Evolutionary conservation across 2,888 invertebrate species (phyloP), one percentile per base, ranked within the genome.

Genomic region (Nephrocerus scutellatus): DNA sequence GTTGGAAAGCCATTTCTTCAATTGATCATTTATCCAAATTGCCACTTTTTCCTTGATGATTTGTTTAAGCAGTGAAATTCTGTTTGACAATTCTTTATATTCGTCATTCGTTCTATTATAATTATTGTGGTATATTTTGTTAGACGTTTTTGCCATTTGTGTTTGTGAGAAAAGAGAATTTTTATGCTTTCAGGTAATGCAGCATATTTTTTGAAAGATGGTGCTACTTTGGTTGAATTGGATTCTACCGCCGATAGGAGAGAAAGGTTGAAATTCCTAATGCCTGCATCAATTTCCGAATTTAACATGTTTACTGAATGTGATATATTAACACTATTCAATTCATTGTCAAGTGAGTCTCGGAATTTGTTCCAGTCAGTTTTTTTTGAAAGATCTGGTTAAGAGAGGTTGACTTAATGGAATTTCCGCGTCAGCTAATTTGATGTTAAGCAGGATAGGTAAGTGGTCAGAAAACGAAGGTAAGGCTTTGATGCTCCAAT

Each of bases 121-220:
- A 18, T 28, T 32, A 4, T 32, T n/a, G n/a, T 30, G 5, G 9
- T 26, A 2, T 31, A 16, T 31, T 21, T 25, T 26, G 30, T 38
- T 5, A 38, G 21, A 2, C 14, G 14, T 20, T 25, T 37, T 15
- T 37, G 31, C 37, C 30, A 38, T n/a, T 30, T 18, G 10, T 31
- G 24, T 25, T 15, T 31, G 5, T 12, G 24, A 14, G 9, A n/a
- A 10, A 13, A 35, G 13, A 35, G 28, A 12, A n/a, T 14, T 28
- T 35, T 20, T 6, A 36, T 35, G 15, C 28, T 20, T 1, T 7
- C 10, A 1, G 35, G 35, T 10, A 35, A 7, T 4, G 8, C 7
- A 6, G 12, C 20, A 28, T 35, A 28, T 35, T 35, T 35, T 15
- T 35, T 28, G 12, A 35, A 10, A 10, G 32, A 6, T n/a, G 18